Percentiles rank a stretch among this genome's conserved stretches.
Evolutionary conservation across 2,113 vertebrate species (phyloP).

Genomic region (Microcebus griseorufus): DNA sequence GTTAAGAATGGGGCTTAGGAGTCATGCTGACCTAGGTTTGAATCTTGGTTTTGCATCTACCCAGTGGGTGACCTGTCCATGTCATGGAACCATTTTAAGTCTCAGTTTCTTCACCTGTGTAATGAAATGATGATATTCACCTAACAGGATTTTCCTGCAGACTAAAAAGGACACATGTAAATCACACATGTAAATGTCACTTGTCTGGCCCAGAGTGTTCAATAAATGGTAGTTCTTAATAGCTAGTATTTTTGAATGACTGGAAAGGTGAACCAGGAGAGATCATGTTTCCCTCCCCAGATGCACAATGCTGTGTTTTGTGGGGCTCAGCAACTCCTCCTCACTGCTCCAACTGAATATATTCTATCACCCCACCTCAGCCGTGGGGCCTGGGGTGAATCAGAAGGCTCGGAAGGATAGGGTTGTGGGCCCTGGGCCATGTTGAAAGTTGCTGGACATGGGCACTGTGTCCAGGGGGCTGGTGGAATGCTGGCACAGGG

Average conservation of each 20-base stretch:
- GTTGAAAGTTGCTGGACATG: background rate
- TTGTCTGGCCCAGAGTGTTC: background rate
- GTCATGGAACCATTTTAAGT: background rate
- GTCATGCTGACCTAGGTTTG: background rate
- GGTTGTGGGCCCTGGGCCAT: background rate
- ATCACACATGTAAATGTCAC: background rate
- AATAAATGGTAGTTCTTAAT: background rate
- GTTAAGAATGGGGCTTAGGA: background rate
- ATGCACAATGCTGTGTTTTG: background rate
- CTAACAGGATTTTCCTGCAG: background rate
- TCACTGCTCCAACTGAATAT: background rate
- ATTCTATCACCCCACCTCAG: background rate
- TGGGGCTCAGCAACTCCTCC: background rate
- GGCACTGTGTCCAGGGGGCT: background rate
- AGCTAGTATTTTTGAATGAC: background rate
- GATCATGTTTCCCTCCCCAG: background rate
- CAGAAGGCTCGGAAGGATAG: background rate
- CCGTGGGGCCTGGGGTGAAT: background rate
- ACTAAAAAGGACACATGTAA: background rate
- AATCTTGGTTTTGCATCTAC: background rate
- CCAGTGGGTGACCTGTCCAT: background rate
- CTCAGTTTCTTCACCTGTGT: background rate
- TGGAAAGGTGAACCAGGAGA: background rate
- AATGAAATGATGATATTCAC: background rate
- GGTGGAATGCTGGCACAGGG: background rate